These are phyloP conservation scores for Sclerodermus sp. DNA, from an alignment of 2,888 invertebrate species.

Conservation along the genomic window DNA sequence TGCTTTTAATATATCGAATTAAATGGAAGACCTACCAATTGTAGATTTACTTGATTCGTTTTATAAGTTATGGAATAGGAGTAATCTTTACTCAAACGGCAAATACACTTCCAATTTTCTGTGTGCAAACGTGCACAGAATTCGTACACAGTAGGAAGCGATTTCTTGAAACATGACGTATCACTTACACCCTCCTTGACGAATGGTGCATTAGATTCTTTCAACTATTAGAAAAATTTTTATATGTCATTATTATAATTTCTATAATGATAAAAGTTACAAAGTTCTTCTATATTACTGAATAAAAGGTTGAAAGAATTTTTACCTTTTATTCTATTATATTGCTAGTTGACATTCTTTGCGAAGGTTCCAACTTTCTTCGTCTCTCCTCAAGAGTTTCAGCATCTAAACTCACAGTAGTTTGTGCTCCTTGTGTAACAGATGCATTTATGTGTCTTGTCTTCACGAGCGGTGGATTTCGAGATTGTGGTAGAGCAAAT, in stretches of 20 bases:
- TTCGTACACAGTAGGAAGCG: slow-evolving; percentile 25
- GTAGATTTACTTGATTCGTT: slow-evolving; percentile 43
- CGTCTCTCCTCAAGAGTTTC: slow-evolving; percentile 52
- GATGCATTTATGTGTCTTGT: slow-evolving; percentile 73
- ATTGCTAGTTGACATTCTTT: slow-evolving; percentile 47
- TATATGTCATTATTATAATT: too few relatives aligned
- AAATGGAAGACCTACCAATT: slow-evolving; percentile 34
- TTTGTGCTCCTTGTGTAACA: slow-evolving; percentile 36
- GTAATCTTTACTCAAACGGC: slow-evolving; percentile 16
- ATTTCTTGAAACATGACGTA: slow-evolving; percentile 16
- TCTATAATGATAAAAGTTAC: too few relatives aligned
- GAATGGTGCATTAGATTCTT: slow-evolving; percentile 12
- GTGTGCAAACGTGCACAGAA: slow-evolving; percentile 37
- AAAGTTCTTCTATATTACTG: too few relatives aligned
- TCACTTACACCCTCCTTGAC: slow-evolving; percentile 27
- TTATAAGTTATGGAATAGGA: slow-evolving; percentile 32
- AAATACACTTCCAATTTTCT: slow-evolving; percentile 12
- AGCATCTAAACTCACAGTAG: slow-evolving; percentile 47
- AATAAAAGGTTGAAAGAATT: too few relatives aligned
- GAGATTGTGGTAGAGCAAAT: slow-evolving; percentile 70
- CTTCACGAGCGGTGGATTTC: slow-evolving; percentile 81
- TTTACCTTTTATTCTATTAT: slow-evolving; percentile 51
- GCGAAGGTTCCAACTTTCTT: slow-evolving; percentile 46
- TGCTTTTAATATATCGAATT: neutral
- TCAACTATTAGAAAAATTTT: slow-evolving; percentile 21